Evolutionary conservation across 2,797 vertebrate genomes (phyloP), one percentile per base, ranked within the genome.

Genomic region (Sebastiscus tertius): DNA sequence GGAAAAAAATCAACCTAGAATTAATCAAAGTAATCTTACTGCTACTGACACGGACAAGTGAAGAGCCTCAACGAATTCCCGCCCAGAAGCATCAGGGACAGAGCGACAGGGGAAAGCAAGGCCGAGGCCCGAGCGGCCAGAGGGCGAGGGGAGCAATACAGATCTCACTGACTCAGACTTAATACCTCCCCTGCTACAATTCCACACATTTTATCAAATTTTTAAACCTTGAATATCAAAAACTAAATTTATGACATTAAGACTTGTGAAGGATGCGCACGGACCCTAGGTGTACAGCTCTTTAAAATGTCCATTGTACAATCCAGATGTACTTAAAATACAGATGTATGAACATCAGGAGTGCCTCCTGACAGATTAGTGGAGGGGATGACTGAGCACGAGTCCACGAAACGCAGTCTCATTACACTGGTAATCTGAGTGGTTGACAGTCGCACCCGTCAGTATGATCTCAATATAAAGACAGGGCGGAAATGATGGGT

Each of bases 401-500:
- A 56, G 42, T 59, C 61, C n/a, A 67, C 16, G 20, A 66, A 71
- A 58, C 69, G 59, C 39, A 46, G 29, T 80, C 39, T 72, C 26
- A 75, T 49, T 60, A 66, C 60, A 80, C 52, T 20, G 55, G 55
- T 71, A 74, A 62, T 77, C 54, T 6, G 46, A 83, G 60, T 8
- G 58, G 58, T 9, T 62, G 72, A 72, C 75, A 81, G 75, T 63
- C 63, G 46, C 67, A 63, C 69, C 22, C 29, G 24, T 81, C 69
- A 18, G 27, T 39, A 4, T 46, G 39, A 71, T 81, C 55, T 63
- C 66, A 81, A 84, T 63, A 80, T 78, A 79, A 75, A 82, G 60
- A 77, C 46, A 8, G 33, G 49, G 58, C 1, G 8, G 2, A 67
- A 76, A 82, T 81, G 33, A 89, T 75, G 67, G 64, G 20, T 79